Percentiles rank a stretch among this genome's conserved stretches.
phyloP scores from a whole-genome alignment of 2,888 invertebrate genomes.

The Lypha dubia region DNA sequence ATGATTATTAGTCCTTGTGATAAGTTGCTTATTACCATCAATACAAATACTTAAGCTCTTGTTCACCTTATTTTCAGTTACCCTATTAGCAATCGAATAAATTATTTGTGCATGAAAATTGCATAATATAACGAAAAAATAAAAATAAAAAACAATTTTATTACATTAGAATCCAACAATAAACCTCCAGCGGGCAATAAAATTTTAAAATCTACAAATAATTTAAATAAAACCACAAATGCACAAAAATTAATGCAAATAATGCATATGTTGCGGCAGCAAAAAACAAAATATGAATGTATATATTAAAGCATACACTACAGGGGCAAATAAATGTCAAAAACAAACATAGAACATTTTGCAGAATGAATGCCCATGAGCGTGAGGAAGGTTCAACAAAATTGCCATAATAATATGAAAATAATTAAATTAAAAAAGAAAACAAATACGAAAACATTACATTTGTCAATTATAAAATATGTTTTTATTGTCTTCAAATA shows the following conservation, averaged over 20 bases:
- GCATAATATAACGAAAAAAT: constrained; percentile 57
- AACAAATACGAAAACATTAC: constrained; percentile 25
- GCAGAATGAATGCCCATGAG: not conserved
- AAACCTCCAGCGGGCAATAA: constrained; percentile 50
- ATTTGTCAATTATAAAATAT: constrained; percentile 67
- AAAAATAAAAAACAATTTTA: constrained; percentile 31
- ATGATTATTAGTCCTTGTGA: no score
- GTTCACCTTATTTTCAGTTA: not conserved
- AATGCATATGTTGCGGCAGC: constrained; percentile 45
- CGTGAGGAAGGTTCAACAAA: constrained; percentile 6
- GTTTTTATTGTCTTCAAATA: constrained; percentile 48
- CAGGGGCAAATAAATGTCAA: constrained; percentile 62
- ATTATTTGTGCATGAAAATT: constrained; percentile 64
- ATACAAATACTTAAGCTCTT: not conserved
- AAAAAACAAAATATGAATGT: not conserved
- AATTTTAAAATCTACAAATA: constrained; percentile 42
- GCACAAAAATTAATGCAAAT: constrained; percentile 61
- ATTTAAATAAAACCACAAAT: constrained; percentile 61
- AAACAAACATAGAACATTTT: constrained; percentile 41
- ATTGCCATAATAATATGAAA: constrained; percentile 43
- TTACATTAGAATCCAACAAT: constrained; percentile 45
- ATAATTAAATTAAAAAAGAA: constrained; percentile 29
- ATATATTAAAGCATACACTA: constrained; percentile 54
- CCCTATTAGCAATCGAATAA: constrained; percentile 45
- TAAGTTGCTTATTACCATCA: no score